Percentiles rank a stretch among this genome's conserved stretches.
Evolutionary conservation across 2,888 invertebrate genomes (phyloP).

Genomic region (Euplagia quadripunctaria): DNA sequence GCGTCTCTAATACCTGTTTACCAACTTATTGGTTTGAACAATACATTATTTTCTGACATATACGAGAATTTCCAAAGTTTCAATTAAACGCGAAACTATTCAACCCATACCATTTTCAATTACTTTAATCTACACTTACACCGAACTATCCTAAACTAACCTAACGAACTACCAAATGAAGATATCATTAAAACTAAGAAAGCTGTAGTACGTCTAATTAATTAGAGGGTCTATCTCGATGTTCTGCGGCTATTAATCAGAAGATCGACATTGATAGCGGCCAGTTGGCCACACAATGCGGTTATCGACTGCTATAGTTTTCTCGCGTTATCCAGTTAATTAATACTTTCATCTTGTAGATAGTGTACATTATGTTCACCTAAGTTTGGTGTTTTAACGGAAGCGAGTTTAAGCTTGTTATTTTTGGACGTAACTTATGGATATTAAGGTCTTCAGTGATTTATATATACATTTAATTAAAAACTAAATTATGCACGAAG

Average conservation of each 20-base stretch:
- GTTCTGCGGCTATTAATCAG: slow-evolving; percentile 76
- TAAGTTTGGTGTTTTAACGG: not conserved
- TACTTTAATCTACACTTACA: slow-evolving; percentile 10
- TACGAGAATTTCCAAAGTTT: not conserved
- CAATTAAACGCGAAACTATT: not conserved
- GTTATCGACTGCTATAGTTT: slow-evolving; percentile 29
- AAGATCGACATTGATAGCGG: slow-evolving; percentile 72
- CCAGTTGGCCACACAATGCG: slow-evolving; percentile 53
- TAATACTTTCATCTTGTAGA: slow-evolving; percentile 21
- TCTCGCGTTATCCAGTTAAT: slow-evolving; percentile 28
- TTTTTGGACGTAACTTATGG: not conserved
- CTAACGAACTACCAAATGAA: slow-evolving; percentile 45
- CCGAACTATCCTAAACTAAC: slow-evolving; percentile 28
- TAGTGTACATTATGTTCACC: slow-evolving; percentile 1
- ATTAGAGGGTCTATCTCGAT: slow-evolving; percentile 77
- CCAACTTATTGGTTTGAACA: too few relatives aligned
- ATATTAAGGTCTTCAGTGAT: not conserved
- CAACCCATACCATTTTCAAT: not conserved
- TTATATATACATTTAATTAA: too few relatives aligned
- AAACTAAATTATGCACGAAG: too few relatives aligned
- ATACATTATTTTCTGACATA: not conserved
- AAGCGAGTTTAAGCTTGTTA: not conserved
- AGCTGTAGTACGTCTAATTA: slow-evolving; percentile 74
- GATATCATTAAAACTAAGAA: slow-evolving; percentile 51
- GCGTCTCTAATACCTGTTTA: too few relatives aligned